Base-by-base conservation (phyloP, 92 coral and sea anemone species). In the Phenganax marumi region DNA sequence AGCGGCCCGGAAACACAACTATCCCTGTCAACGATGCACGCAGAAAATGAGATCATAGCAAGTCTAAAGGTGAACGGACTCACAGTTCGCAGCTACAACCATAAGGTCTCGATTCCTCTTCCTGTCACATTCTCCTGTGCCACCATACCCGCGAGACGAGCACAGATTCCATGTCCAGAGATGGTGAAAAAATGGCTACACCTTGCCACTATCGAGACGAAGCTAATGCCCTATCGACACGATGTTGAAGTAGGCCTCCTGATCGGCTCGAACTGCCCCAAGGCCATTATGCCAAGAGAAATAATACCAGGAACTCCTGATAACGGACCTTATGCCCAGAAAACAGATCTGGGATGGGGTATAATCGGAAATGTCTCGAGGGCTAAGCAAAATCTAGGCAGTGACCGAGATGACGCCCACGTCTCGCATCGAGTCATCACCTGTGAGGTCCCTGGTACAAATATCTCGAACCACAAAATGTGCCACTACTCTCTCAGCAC, bases 311-410 rank as follows among this genome's bases (percentile, higher is more conserved):
- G 86, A 12, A 64, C 60, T 48, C 43, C 43, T 33, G 87, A 79
- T 21, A 77, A 70, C 69, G 81, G 73, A 71, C 91, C 91, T 7
- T 85, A 85, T 69, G 86, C 87, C 25, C 77, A 68, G 80, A 75
- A 82, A 68, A 76, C 91, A n/a, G 86, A 39, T 6, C 81, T 91
- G 3, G 90, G 93, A 1, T 88, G 91, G 91, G 90, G 89, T 14
- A 90, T 88, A 18, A 82, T 85, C 21, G 89, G 90, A 8, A 62
- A 81, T 19, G 54, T 79, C 47, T 24, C 52, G 62, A 62, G 46
- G 53, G 74, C 25, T 0, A 23, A 26, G 9, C 50, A 11, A 21
- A 65, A 76, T 19, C 50, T 14, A 49, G 70, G 56, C 23, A 26
- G 25, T 0, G 68, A 62, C 43, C 7, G 18, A 5, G 68, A 62